phyloP scores from a whole-genome alignment of 2,797 vertebrate genomes.

The Rhabdophis nuchalis region DNA sequence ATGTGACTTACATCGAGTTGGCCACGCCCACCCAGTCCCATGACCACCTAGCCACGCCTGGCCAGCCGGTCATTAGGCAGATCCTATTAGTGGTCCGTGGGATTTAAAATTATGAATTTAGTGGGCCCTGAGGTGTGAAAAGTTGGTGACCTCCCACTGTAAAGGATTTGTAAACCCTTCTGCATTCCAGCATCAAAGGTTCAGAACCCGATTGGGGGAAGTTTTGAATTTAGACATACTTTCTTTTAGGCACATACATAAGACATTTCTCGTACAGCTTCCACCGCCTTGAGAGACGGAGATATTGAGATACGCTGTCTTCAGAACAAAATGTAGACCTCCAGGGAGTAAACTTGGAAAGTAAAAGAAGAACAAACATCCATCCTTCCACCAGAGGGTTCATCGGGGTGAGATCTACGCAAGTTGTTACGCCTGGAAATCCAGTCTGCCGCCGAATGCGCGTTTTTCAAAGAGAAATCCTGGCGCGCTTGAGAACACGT shows the following conservation, averaged over 20 bases:
- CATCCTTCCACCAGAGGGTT: background rate
- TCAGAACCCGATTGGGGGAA: background rate
- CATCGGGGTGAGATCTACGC: background rate
- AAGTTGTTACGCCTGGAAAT: background rate
- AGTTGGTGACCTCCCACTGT: too few species aligned
- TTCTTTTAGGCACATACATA: background rate
- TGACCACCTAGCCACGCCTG: too few species aligned
- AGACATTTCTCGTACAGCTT: background rate
- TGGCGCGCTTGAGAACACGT: background rate
- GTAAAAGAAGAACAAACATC: background rate
- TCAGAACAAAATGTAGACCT: background rate
- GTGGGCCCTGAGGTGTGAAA: too few species aligned
- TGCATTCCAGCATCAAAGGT: background rate
- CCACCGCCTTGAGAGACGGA: background rate
- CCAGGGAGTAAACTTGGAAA: background rate
- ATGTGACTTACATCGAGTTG: too few species aligned
- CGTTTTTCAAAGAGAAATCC: background rate
- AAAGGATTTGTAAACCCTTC: background rate
- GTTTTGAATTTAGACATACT: background rate
- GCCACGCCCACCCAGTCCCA: too few species aligned
- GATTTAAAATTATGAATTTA: too few species aligned
- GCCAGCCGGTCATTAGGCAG: too few species aligned
- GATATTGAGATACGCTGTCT: background rate
- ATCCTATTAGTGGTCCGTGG: too few species aligned
- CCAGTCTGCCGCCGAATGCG: background rate